Base-by-base conservation (phyloP, 2,888 invertebrate species). In the Tipula lateralis region DNA sequence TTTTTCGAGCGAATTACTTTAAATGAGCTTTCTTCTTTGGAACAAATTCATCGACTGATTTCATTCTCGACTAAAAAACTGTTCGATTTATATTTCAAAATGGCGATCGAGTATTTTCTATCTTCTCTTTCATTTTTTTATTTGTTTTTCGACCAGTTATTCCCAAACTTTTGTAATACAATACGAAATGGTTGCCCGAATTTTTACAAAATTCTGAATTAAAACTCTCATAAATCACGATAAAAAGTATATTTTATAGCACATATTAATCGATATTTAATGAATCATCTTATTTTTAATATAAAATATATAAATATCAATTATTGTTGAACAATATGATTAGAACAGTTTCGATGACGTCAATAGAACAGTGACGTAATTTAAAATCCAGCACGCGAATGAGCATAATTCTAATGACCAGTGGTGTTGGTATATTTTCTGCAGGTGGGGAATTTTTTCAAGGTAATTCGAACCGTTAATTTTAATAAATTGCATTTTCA, bases 51-150 rank as follows among this genome's bases (percentile, higher is more conserved):
- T 50, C 50, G 50, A 50, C 50, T 50, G 19, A 50, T 50, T 50
- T 50, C 19, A 39, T 50, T 50, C 50, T 19, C 19, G 50, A 19
- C 50, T 2, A 19, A 50, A 50, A 50, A 50, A 50, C 50, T 50
- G 50, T 50, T 50, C 50, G 50, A 50, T 50, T 50, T 50, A 50
- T 50, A 50, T 50, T 50, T 50, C 50, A 50, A 50, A 50, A 50
- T 50, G 50, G 50, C 50, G 19, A 50, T 39, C 7, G 9, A 3
- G 5, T 50, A 19, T 50, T 16, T 50, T 50, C 19, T 16, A 19
- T 16, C 4, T 50, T 16, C 6, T 19, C 19, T 50, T 50, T 5
- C 19, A 19, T 19, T 50, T 39, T 19, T 50, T 16, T 5, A 19
- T 19, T 50, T 5, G 16, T 50, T 39, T 12, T 19, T 50, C 50